Evolutionary conservation across 1,140 invertebrate genomes (phyloP), one percentile per base, ranked within the genome.

Genomic region (Colletes gigas): DNA sequence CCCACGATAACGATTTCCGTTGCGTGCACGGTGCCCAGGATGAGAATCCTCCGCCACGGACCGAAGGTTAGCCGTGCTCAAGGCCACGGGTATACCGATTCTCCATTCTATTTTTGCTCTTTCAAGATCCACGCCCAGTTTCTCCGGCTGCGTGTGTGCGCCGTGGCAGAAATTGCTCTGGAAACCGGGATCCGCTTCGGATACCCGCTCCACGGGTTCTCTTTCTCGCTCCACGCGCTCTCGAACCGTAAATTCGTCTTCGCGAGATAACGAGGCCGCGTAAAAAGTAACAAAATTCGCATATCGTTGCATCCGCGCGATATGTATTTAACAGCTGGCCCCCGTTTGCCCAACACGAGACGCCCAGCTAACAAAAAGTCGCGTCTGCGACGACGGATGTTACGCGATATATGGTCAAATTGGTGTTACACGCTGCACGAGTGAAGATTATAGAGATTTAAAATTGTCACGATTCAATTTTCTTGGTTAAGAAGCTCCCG

Each of bases 1-100:
- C 69, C 39, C 15, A 50, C 70, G 77, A 79, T 79, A 79, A 79
- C 77, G 70, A 79, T 79, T 79, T 79, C 77, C 77, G 77, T 65
- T 73, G 69, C 69, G 70, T 71, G 59, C 30, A 60, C 55, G 39
- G 12, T 10, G 6, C 41, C n/a, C 39, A 15, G 50, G 69, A 79
- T 65, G 77, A 72, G 77, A 73, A 71, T 71, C 75, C 14, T 50
- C 47, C 15, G 55, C 15, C 44, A 5, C 57, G 21, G 2, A 19
- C 19, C 50, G 69, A 65, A 79, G 77, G 21, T 63, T 65, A 44
- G 21, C 50, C 77, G 60, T 73, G 77, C 19, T 73, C 77, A 79
- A 79, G 77, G 77, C 70, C 70, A 66, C 77, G 6, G 17, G 54
- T 21, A n/a, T 21, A 55, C 60, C 65, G 52, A 39, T 57, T 73